A percentile compares a stretch with the other conserved stretches of the same genome.
phyloP scores from a whole-genome alignment of 2,797 vertebrate species.

The Furcifer pardalis region DNA sequence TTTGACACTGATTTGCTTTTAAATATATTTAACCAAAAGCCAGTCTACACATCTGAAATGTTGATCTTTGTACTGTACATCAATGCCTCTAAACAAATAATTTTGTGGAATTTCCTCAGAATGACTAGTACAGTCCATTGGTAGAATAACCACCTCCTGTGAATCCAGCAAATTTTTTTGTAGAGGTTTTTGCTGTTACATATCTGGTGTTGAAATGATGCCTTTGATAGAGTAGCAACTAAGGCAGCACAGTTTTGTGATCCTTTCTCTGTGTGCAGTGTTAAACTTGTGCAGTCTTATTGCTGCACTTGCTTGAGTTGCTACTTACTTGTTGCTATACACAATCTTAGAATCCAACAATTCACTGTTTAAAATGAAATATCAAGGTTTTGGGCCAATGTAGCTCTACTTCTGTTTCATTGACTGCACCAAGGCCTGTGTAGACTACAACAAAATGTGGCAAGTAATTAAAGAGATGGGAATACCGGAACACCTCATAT shows the following conservation, averaged over 20 bases:
- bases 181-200: not conserved
- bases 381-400: too few relatives aligned
- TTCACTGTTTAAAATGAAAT: not conserved
- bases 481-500: too few relatives aligned
- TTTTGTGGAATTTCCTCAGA: not conserved
- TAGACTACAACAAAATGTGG: too few relatives aligned
- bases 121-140: not conserved
- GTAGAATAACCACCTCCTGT: not conserved
- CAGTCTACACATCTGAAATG: not conserved
- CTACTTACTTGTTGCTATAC: not conserved
- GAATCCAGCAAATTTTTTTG: not conserved
- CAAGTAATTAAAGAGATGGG: too few relatives aligned
- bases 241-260: not conserved
- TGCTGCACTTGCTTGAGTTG: not conserved
- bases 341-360: not conserved
- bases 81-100: not conserved
- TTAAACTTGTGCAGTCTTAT: not conserved
- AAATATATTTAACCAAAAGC: conserved; percentile 2
- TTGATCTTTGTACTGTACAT: not conserved
- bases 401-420: too few relatives aligned
- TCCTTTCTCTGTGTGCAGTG: not conserved
- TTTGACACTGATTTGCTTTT: conserved; percentile 52
- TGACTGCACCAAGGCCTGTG: too few relatives aligned
- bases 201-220: not conserved
- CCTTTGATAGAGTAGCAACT: not conserved